A percentile compares a stretch with the other conserved stretches of the same genome.
These are phyloP conservation scores for Tupaia chinensis DNA, from an alignment of 2,113 vertebrate species.

Conservation along the genomic window DNA sequence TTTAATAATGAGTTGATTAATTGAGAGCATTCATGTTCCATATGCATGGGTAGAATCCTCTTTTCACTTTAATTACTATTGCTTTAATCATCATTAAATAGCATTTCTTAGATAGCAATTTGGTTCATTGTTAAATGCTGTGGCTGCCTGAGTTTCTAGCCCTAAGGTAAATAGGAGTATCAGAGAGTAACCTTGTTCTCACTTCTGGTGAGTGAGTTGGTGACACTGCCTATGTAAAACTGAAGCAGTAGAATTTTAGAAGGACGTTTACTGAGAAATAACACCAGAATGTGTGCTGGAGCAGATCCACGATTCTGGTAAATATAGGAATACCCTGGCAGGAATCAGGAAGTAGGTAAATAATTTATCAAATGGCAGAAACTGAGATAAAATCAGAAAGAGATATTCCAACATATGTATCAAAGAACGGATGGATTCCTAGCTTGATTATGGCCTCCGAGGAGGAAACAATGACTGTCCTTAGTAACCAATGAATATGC, in stretches of 20 bases:
- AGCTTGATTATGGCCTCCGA: background rate
- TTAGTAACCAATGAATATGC: background rate
- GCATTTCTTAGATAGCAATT: slow-evolving; percentile 66
- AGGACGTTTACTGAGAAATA: background rate
- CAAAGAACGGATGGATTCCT: background rate
- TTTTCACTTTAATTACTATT: slow-evolving; percentile 73
- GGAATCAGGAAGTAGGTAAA: background rate
- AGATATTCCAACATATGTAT: background rate
- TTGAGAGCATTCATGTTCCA: slow-evolving; percentile 70
- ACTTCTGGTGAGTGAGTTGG: background rate
- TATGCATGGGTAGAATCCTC: slow-evolving; percentile 64
- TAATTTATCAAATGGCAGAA: background rate
- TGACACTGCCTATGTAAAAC: background rate
- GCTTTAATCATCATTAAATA: slow-evolving; percentile 76
- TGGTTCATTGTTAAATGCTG: slow-evolving; percentile 57
- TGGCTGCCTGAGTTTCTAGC: slow-evolving; percentile 57
- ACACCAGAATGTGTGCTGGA: background rate
- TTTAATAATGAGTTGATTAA: slow-evolving; percentile 77
- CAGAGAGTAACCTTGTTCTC: background rate
- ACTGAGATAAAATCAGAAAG: slow-evolving; percentile 15
- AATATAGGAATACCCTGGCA: background rate
- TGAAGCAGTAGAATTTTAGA: background rate
- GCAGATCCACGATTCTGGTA: background rate
- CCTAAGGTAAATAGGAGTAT: slow-evolving; percentile 56
- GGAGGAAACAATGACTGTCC: background rate